Percentiles rank a stretch among this genome's conserved stretches.
phyloP scores from a whole-genome alignment of 2,888 invertebrate genomes.

The Linnaemya vulpina region DNA sequence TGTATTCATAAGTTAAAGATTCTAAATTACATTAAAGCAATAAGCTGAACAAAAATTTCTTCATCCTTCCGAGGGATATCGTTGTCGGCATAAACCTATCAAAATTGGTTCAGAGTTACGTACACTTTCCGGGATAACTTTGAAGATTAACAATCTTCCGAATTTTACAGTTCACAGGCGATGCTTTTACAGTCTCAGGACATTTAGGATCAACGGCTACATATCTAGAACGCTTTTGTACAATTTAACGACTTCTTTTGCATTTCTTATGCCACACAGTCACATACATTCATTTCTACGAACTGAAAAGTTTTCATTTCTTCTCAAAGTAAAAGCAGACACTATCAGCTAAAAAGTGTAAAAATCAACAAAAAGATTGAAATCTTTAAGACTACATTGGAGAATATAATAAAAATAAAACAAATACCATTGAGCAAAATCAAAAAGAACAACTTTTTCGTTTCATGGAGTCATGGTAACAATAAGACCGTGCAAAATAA shows the following conservation, averaged over 20 bases:
- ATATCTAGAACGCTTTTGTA: not conserved
- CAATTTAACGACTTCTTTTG: not conserved
- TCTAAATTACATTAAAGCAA: no score
- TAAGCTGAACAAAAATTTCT: no score
- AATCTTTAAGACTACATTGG: slow-evolving; percentile 46
- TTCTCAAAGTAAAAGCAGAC: slow-evolving; percentile 13
- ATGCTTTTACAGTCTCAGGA: not conserved
- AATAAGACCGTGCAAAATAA: slow-evolving; percentile 22
- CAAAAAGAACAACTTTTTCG: slow-evolving; percentile 32
- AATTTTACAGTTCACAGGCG: not conserved
- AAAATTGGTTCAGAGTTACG: no score
- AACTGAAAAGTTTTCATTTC: slow-evolving; percentile 21
- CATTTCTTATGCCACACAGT: slow-evolving; percentile 5
- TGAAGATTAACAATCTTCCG: not conserved
- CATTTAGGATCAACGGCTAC: not conserved
- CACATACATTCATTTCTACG: not conserved
- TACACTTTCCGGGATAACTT: no score
- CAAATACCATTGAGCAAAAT: slow-evolving; percentile 21
- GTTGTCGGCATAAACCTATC: no score
- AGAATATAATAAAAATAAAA: slow-evolving; percentile 18
- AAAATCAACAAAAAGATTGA: slow-evolving; percentile 65
- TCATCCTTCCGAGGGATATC: no score
- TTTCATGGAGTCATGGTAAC: slow-evolving; percentile 24
- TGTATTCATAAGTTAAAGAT: no score
- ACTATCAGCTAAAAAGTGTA: slow-evolving; percentile 58